These are phyloP conservation scores for Boulengeromyrus knoepffleri DNA, from an alignment of 2,113 vertebrate species.

Conservation along the genomic window DNA sequence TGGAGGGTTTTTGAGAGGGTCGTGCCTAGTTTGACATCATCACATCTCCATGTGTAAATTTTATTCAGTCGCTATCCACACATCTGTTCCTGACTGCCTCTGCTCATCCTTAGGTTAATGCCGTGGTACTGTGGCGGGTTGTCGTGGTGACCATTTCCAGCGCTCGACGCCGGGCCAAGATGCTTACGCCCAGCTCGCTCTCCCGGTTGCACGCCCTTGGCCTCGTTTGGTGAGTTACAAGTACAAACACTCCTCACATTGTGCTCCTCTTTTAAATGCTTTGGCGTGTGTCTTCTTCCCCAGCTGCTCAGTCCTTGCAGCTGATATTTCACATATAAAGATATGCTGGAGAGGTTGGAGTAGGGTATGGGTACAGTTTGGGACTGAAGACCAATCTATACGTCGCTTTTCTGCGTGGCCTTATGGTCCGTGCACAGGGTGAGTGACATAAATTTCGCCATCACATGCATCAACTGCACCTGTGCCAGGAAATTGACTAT, in stretches of 20 bases:
- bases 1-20: neutral
- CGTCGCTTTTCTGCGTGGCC: neutral
- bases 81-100: neutral
- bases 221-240: conserved; percentile 75
- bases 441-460: neutral
- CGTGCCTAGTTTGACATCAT: neutral
- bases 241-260: neutral
- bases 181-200: conserved; percentile 75
- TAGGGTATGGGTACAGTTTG: neutral
- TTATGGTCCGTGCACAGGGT: neutral
- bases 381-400: neutral
- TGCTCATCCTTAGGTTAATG: conserved; percentile 66
- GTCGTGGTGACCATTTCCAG: conserved; percentile 82
- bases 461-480: neutral
- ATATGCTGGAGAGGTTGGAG: neutral
- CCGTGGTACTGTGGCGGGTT: conserved; percentile 75
- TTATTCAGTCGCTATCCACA: neutral
- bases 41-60: neutral
- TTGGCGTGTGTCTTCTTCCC: neutral
- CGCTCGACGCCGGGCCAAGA: conserved; percentile 62
- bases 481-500: neutral
- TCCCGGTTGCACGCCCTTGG: conserved; percentile 66
- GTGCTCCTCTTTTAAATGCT: neutral
- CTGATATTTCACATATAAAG: neutral
- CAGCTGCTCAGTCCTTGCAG: neutral